phyloP scores from a whole-genome alignment of 2,888 invertebrate genomes.

The Drosophila cracens region DNA sequence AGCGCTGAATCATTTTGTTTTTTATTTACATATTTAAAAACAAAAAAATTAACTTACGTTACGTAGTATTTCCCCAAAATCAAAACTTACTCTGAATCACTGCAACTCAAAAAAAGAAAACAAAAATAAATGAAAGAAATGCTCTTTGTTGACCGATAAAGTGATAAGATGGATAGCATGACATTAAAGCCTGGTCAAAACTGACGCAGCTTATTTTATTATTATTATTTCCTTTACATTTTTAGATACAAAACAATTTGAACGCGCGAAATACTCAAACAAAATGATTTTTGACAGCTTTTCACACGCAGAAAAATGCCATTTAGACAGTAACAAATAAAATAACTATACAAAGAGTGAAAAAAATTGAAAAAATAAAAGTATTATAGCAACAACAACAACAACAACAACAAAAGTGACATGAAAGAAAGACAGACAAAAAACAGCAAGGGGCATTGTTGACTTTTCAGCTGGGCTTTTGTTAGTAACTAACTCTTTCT shows the following conservation, averaged over 20 bases:
- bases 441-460: slow-evolving; percentile 57
- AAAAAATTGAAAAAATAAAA: slow-evolving; percentile 35
- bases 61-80: neutral
- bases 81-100: slow-evolving; percentile 4
- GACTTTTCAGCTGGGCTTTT: slow-evolving; percentile 71
- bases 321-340: slow-evolving; percentile 52
- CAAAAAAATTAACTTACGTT: neutral
- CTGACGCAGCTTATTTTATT: slow-evolving; percentile 18
- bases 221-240: neutral
- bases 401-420: neutral
- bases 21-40: neutral
- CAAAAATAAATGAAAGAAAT: neutral
- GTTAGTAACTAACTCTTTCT: slow-evolving; percentile 75
- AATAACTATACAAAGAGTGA: slow-evolving; percentile 24
- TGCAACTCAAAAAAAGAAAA: neutral
- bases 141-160: slow-evolving; percentile 5
- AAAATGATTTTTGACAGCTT: slow-evolving; percentile 69
- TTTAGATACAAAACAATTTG: slow-evolving; percentile 38
- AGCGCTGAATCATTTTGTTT: slow-evolving; percentile 27
- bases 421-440: slow-evolving; percentile 16
- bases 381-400: slow-evolving; percentile 6
- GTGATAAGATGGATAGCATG: slow-evolving; percentile 26
- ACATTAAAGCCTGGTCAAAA: slow-evolving; percentile 31
- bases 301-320: slow-evolving; percentile 70
- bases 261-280: slow-evolving; percentile 36